Conservation (phyloP, 2,797 vertebrate species). For the Mycteria americana region DNA sequence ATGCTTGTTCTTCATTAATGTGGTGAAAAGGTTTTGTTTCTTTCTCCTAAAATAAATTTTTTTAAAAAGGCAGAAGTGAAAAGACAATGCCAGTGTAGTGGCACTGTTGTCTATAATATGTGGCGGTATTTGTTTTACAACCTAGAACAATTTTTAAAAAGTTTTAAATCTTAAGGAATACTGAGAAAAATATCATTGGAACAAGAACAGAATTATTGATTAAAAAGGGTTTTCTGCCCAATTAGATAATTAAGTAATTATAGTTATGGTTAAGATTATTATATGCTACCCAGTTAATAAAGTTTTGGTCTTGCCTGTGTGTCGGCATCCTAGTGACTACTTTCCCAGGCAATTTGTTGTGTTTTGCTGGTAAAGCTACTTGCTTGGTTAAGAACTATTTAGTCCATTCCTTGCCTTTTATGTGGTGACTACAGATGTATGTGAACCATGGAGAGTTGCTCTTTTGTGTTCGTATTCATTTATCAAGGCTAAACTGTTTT, state of each 20-base stretch:
- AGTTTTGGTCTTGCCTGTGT: neutral
- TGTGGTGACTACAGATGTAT: neutral
- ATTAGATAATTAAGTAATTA: neutral
- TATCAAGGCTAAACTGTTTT: slow-evolving; percentile 49
- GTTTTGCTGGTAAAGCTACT: neutral
- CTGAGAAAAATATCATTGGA: neutral
- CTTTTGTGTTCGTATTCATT: slow-evolving; percentile 6
- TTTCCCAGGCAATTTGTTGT: neutral
- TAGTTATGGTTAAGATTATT: neutral
- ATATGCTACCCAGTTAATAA: neutral
- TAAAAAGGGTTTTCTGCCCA: neutral
- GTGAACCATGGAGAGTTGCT: neutral
- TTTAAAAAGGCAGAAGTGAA: neutral
- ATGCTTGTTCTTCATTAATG: neutral
- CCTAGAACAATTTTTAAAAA: neutral
- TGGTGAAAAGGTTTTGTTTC: neutral
- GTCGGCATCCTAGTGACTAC: neutral
- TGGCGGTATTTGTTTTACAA: neutral
- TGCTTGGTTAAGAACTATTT: neutral
- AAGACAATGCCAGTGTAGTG: neutral
- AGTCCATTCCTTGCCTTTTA: slow-evolving; percentile 3
- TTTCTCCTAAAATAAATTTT: neutral
- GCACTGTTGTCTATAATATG: neutral
- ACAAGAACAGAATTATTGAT: neutral
- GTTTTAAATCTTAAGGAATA: neutral